Evolutionary conservation across 2,797 vertebrate genomes (phyloP).

Genomic region (Phylloscopus collybita): DNA sequence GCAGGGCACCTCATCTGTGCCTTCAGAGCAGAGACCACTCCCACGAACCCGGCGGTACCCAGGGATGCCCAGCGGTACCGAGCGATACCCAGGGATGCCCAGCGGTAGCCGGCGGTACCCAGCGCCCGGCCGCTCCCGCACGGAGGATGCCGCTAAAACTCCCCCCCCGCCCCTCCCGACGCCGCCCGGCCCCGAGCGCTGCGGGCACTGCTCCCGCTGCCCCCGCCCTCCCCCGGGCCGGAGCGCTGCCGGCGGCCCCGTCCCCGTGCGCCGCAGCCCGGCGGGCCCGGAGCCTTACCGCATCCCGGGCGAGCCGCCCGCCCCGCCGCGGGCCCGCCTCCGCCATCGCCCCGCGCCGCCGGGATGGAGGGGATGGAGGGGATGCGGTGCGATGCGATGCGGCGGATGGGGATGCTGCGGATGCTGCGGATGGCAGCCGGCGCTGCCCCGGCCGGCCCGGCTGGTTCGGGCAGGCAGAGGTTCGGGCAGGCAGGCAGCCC

Average conservation of each 20-base stretch:
- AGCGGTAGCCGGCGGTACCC: background rate
- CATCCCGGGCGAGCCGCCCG: constrained; percentile 77
- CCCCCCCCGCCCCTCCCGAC: too few relatives aligned
- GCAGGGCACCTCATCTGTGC: too few relatives aligned
- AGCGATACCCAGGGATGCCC: background rate
- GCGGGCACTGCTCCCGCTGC: background rate
- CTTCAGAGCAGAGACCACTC: too few relatives aligned
- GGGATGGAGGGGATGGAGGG: background rate
- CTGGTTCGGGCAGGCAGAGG: background rate
- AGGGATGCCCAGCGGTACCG: too few relatives aligned
- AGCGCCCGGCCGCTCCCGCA: background rate
- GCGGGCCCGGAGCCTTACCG: constrained; percentile 7
- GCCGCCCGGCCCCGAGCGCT: too few relatives aligned
- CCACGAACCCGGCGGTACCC: too few relatives aligned
- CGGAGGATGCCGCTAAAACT: background rate
- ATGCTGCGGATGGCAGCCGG: background rate
- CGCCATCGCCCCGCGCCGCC: constrained; percentile 72
- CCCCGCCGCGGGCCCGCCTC: constrained; percentile 62
- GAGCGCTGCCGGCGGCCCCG: background rate
- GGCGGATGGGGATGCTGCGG: background rate
- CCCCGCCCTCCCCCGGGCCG: background rate
- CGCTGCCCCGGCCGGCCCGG: background rate
- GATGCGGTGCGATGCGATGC: background rate
- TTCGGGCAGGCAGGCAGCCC: background rate
- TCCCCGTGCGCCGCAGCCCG: background rate